A percentile compares a stretch with the other conserved stretches of the same genome.
Evolutionary conservation across 2,797 vertebrate species (phyloP).

Genomic region (Hirundo rustica): DNA sequence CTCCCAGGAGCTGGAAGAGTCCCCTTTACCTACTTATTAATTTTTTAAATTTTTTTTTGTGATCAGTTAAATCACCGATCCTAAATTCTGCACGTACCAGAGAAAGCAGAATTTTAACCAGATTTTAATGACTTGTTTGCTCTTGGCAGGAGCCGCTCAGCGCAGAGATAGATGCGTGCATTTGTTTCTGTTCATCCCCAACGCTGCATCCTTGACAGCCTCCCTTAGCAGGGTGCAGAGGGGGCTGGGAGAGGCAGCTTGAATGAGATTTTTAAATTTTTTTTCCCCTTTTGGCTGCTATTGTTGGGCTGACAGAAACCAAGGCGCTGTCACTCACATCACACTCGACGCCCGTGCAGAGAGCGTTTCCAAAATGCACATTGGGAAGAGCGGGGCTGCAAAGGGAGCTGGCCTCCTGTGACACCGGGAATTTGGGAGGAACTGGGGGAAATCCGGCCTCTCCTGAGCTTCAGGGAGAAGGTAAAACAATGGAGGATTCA

Average conservation of each 20-base stretch:
- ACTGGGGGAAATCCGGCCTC: neutral
- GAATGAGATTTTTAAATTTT: neutral
- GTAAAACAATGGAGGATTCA: neutral
- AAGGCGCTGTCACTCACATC: neutral
- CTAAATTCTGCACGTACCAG: neutral
- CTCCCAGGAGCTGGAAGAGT: neutral
- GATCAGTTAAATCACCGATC: neutral
- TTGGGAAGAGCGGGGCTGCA: neutral
- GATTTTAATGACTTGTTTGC: conserved; percentile 39
- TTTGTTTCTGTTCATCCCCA: neutral
- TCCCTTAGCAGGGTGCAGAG: neutral
- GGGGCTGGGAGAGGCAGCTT: neutral
- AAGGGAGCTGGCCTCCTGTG: neutral
- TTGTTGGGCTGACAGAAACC: conserved; percentile 25
- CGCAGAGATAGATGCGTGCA: neutral
- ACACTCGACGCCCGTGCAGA: neutral
- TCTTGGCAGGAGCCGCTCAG: conserved; percentile 41
- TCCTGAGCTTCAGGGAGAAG: neutral
- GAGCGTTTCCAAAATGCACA: neutral
- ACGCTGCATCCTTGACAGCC: conserved; percentile 4
- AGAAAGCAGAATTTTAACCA: conserved; percentile 42
- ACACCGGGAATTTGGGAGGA: fast-evolving
- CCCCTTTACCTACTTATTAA: neutral
- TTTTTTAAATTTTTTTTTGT: neutral
- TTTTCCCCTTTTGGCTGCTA: conserved; percentile 12